Base-by-base conservation (phyloP, 1,140 invertebrate species). In the Stegodyphus mimosarum region DNA sequence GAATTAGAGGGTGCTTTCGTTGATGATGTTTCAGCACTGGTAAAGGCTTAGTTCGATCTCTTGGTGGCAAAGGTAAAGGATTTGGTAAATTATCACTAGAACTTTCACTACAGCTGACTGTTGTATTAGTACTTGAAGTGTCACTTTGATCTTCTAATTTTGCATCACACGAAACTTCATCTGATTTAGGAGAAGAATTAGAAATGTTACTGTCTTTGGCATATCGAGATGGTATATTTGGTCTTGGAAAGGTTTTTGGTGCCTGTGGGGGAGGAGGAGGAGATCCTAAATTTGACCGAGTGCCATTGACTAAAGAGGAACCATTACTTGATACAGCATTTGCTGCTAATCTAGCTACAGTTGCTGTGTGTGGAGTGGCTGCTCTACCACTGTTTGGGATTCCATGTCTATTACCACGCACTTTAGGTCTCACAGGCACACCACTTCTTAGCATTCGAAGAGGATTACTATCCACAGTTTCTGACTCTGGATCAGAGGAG, bases 1-100 rank as follows among this genome's bases (percentile, higher is more conserved):
- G 95, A 63, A 96, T 94, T n/a, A 97, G 90, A 0, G 96, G 96
- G 92, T 97, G 95, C 90, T 96, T 97, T 67, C 96, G 91, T 77
- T 96, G 94, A 90, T 96, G 96, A 4, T 95, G 94, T 87, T 95
- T 93, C 33, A 89, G 88, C 84, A 92, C 93, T 2, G 92, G 92
- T 13, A 93, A 89, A 7, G 93, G 92, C 88, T 94, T 94, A 50
- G 93, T 94, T 71, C 95, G 92, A 88, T 97, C 95, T 87, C 95
- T 92, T 0, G 96, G 96, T 1, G 96, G 96, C 86, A 98, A 89
- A 1, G 96, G 96, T 86, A 96, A 93, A 2, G 94, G 93, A 91
- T 89, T 89, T 4, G 67, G 71, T 18, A 88, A 87, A 70, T 87
- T 87, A 81, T 90, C 88, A 67, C 17, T 53, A 53, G 69, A 69